A percentile compares a stretch with the other conserved stretches of the same genome.
Evolutionary conservation across 2,797 vertebrate species (phyloP).

Genomic region (Darevskia nairensis): DNA sequence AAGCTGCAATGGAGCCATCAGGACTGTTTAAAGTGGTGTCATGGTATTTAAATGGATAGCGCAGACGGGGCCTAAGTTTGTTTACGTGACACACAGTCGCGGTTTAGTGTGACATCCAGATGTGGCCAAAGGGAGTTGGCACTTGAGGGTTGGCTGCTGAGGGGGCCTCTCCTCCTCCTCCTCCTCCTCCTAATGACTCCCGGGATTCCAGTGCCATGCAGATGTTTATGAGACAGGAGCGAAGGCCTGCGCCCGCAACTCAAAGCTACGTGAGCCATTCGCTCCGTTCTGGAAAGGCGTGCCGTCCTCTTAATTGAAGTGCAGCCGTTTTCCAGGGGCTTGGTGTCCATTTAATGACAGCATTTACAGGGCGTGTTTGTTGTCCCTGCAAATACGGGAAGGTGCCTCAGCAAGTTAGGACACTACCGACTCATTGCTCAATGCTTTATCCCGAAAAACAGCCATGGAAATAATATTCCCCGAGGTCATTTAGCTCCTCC

Average conservation of each 20-base stretch:
- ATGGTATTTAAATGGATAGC: too few species aligned
- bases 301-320: conserved; percentile 37
- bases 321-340: conserved; percentile 1
- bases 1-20: too few species aligned
- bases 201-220: neutral
- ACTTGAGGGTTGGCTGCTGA: too few species aligned
- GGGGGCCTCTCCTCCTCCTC: neutral
- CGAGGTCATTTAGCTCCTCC: conserved; percentile 59
- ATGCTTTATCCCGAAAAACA: neutral
- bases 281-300: conserved; percentile 42
- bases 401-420: conserved; percentile 59
- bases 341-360: conserved; percentile 39
- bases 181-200: neutral
- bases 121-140: neutral
- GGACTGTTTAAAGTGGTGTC: too few species aligned
- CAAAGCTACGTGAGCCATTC: neutral
- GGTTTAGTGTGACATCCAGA: neutral
- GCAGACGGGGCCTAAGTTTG: too few species aligned
- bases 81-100: neutral
- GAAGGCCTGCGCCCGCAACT: neutral
- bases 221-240: neutral
- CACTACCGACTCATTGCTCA: conserved; percentile 63
- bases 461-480: conserved; percentile 48
- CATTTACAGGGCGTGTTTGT: neutral
- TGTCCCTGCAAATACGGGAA: conserved; percentile 41